Percentiles rank a stretch among this genome's conserved stretches.
phyloP scores from a whole-genome alignment of 2,797 vertebrate genomes.

The Etheostoma nigrum region DNA sequence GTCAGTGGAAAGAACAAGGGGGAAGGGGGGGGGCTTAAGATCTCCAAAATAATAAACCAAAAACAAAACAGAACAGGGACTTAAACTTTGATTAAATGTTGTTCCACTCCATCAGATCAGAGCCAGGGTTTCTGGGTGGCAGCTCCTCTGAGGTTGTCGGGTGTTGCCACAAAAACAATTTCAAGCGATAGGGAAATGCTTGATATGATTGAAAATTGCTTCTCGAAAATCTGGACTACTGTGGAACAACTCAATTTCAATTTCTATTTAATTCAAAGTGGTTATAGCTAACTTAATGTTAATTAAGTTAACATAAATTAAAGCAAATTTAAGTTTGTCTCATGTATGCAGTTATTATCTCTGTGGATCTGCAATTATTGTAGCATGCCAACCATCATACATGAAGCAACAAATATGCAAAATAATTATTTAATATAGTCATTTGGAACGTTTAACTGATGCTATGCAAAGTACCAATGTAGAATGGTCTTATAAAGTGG shows the following conservation, averaged over 20 bases:
- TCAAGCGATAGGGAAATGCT: background rate
- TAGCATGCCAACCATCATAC: background rate
- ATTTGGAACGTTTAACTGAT: background rate
- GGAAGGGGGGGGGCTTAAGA: slow-evolving; percentile 44
- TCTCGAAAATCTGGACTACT: background rate
- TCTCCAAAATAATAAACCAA: slow-evolving; percentile 40
- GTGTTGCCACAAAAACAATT: slow-evolving; percentile 14
- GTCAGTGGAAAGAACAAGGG: slow-evolving; percentile 74
- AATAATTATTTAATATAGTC: background rate
- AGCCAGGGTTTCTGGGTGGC: slow-evolving; percentile 28
- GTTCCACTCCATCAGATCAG: slow-evolving; percentile 60
- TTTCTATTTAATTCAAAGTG: background rate
- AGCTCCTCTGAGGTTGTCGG: slow-evolving; percentile 29
- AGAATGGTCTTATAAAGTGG: background rate
- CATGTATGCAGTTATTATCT: background rate
- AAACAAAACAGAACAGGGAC: slow-evolving; percentile 37
- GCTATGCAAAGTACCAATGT: background rate
- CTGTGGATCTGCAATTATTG: background rate
- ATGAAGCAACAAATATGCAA: background rate
- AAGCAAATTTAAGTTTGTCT: background rate
- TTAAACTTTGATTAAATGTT: slow-evolving; percentile 64
- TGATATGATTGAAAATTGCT: slow-evolving; percentile 1
- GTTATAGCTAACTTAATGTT: background rate
- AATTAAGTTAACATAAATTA: too few species aligned
- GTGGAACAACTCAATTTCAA: slow-evolving; percentile 4